Percentiles rank a stretch among this genome's conserved stretches.
Evolutionary conservation across 2,113 vertebrate genomes (phyloP).

Genomic region (Mirza zaza): DNA sequence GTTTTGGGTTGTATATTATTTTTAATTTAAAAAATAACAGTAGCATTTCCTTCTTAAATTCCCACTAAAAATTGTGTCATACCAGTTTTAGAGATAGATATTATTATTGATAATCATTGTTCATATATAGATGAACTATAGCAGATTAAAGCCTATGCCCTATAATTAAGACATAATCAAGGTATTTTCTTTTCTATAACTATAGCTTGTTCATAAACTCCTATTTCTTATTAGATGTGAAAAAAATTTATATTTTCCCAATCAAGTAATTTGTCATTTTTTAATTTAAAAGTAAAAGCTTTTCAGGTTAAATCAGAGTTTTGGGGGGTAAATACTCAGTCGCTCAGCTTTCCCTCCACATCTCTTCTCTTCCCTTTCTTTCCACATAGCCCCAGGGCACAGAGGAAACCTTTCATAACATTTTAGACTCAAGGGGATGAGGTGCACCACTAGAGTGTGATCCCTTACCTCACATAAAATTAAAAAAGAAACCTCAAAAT

Average conservation of each 20-base stretch:
- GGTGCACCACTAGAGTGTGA: not conserved
- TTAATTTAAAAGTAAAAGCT: not conserved
- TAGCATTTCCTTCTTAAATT: not conserved
- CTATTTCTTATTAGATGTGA: not conserved
- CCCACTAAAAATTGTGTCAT: not conserved
- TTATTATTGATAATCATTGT: not conserved
- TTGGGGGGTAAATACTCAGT: not conserved
- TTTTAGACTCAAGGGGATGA: not conserved
- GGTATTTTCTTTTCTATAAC: not conserved
- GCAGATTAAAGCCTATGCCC: not conserved
- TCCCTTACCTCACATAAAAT: not conserved
- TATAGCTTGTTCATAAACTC: not conserved
- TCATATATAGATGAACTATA: not conserved
- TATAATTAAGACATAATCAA: not conserved
- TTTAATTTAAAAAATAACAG: not conserved
- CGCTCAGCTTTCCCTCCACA: not conserved
- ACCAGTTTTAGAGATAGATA: not conserved
- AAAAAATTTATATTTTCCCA: not conserved
- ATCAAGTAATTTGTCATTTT: not conserved
- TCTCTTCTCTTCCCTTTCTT: not conserved
- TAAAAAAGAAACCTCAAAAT: slow-evolving; percentile 11
- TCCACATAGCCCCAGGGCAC: not conserved
- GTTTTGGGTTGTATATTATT: not conserved
- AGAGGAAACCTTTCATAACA: not conserved
- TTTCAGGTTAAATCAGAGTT: not conserved